Evolutionary conservation across 92 coral and sea anemone species (phyloP).

Genomic region (Diadumene lineata): DNA sequence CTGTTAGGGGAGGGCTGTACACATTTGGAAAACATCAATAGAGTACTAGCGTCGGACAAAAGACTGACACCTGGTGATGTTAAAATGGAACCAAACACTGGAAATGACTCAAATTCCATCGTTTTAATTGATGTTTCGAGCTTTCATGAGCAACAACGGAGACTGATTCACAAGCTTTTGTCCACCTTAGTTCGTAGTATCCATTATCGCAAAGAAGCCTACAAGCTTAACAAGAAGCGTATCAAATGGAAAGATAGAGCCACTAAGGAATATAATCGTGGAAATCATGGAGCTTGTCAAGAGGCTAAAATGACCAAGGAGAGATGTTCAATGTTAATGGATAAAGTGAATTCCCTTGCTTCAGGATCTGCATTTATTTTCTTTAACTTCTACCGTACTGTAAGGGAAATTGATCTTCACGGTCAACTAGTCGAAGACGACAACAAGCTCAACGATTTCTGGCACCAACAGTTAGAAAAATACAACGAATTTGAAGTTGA

Average conservation of each 20-base stretch:
- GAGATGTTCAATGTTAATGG: constrained; percentile 35
- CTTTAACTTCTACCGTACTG: constrained; percentile 41
- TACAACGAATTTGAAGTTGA: constrained; percentile 17
- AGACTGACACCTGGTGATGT: no score
- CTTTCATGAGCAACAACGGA: no score
- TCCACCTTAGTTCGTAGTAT: constrained; percentile 9
- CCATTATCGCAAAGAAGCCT: constrained; percentile 52
- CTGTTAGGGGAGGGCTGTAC: no score
- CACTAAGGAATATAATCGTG: constrained; percentile 9
- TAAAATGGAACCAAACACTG: no score
- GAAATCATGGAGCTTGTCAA: not conserved
- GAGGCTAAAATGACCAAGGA: constrained; percentile 35
- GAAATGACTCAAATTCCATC: no score
- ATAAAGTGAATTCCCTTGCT: constrained; percentile 34
- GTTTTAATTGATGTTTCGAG: no score
- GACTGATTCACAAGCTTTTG: constrained; percentile 3
- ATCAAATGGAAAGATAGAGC: constrained; percentile 42
- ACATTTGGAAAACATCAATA: no score
- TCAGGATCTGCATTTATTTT: constrained; percentile 39
- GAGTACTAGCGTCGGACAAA: no score
- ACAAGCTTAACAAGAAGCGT: constrained; percentile 28
- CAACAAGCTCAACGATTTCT: constrained; percentile 4
- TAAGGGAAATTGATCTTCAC: constrained; percentile 62
- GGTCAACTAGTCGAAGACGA: constrained; percentile 51
- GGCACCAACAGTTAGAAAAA: constrained; percentile 21